phyloP scores from a whole-genome alignment of 2,888 invertebrate species.

The Apamea epomidion region DNA sequence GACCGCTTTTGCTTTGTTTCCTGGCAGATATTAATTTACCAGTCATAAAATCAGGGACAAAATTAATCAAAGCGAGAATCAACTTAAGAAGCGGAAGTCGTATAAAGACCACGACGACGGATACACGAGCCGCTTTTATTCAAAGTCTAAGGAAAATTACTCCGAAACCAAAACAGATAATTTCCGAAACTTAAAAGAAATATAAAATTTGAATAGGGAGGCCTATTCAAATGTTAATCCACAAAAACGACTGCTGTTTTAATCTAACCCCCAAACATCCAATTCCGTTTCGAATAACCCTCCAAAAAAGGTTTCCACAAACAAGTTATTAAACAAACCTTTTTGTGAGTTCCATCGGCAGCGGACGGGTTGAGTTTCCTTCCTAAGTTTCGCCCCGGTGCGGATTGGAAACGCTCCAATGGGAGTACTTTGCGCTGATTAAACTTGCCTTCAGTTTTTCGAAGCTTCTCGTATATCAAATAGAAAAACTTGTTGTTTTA shows the following conservation, averaged over 20 bases:
- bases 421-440: slow-evolving; percentile 65
- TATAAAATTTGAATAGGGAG: slow-evolving; percentile 15
- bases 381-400: slow-evolving; percentile 45
- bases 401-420: slow-evolving; percentile 51
- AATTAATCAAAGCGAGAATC: slow-evolving; percentile 14
- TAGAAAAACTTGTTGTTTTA: slow-evolving; percentile 57
- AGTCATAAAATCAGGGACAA: neutral
- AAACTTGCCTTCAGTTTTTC: slow-evolving; percentile 59
- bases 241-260: slow-evolving; percentile 44
- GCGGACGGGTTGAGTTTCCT: slow-evolving; percentile 59
- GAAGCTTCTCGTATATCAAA: slow-evolving; percentile 52
- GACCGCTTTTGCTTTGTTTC: neutral
- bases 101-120: neutral
- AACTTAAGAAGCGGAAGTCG: neutral
- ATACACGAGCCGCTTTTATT: slow-evolving; percentile 11
- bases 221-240: slow-evolving; percentile 27
- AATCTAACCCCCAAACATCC: slow-evolving; percentile 56
- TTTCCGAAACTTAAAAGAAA: slow-evolving; percentile 34
- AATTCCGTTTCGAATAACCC: slow-evolving; percentile 52
- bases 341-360: slow-evolving; percentile 56
- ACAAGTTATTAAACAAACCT: slow-evolving; percentile 63
- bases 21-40: neutral
- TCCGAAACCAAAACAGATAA: slow-evolving; percentile 24
- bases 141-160: neutral
- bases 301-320: slow-evolving; percentile 55